Evolutionary conservation across 2,888 invertebrate genomes (phyloP).

Genomic region (Mystacides longicornis): DNA sequence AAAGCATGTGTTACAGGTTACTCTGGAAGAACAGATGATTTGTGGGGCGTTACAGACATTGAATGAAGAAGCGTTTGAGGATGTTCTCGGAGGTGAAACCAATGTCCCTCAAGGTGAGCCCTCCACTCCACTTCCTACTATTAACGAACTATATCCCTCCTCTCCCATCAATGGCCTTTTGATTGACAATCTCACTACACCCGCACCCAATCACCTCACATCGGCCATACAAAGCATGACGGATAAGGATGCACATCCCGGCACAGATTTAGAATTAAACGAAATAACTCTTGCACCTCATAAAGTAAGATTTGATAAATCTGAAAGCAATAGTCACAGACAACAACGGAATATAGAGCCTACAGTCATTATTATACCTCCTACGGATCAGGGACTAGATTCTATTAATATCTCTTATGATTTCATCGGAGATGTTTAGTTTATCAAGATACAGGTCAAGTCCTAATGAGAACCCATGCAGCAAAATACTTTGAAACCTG

Average conservation of each 20-base stretch:
- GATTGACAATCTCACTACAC: conserved; percentile 8
- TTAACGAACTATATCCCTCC: conserved; percentile 33
- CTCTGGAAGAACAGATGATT: conserved; percentile 91
- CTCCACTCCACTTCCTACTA: conserved; percentile 35
- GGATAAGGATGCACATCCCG: background rate
- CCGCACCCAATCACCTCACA: conserved; percentile 8
- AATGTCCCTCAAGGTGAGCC: conserved; percentile 50
- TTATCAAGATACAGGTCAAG: too few species aligned
- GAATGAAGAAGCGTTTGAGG: conserved; percentile 89
- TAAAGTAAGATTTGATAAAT: conserved; percentile 18
- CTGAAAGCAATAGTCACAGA: background rate
- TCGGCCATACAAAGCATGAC: conserved; percentile 9
- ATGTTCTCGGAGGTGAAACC: conserved; percentile 69
- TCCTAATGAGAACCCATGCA: too few species aligned
- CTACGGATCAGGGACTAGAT: conserved; percentile 17
- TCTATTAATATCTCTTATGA: conserved; percentile 23
- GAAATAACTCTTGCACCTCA: conserved; percentile 15
- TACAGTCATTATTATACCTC: conserved; percentile 20
- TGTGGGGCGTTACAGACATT: conserved; percentile 87
- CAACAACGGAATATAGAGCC: conserved; percentile 19
- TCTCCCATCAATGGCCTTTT: conserved; percentile 15
- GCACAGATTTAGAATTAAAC: conserved; percentile 9
- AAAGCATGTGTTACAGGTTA: conserved; percentile 72
- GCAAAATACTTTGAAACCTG: too few species aligned
- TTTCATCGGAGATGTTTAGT: conserved; percentile 4